Conservation (phyloP, 1,140 invertebrate genomes). For the Neuroterus valhalla region DNA sequence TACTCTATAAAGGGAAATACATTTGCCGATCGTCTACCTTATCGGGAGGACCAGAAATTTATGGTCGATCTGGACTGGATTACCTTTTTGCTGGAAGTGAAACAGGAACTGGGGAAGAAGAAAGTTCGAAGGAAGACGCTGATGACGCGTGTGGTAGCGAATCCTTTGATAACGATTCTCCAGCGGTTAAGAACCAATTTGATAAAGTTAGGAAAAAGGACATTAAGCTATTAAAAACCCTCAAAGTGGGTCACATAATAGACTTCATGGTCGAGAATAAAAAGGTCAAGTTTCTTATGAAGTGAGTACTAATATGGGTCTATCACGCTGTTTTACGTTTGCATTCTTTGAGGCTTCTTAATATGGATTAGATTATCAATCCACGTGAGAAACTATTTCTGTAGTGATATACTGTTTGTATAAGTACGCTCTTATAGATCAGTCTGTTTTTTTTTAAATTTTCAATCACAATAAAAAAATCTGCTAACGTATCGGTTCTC, state of each 20-base stretch:
- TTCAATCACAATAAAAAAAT: too few species aligned
- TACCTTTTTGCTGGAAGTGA: constrained; percentile 73
- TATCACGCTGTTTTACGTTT: constrained; percentile 34
- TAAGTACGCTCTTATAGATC: too few species aligned
- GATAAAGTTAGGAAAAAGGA: constrained; percentile 83
- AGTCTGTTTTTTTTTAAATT: too few species aligned
- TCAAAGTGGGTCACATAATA: constrained; percentile 86
- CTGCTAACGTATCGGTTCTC: too few species aligned
- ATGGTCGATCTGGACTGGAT: constrained; percentile 80
- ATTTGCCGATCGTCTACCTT: constrained; percentile 83
- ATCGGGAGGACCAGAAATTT: constrained; percentile 85
- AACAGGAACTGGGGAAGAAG: constrained; percentile 47
- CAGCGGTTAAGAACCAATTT: constrained; percentile 71
- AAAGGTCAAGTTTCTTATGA: constrained; percentile 89
- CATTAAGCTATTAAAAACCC: constrained; percentile 83
- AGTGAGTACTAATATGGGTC: constrained; percentile 76
- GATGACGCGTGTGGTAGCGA: constrained; percentile 53
- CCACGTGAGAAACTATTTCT: too few species aligned
- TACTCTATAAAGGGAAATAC: constrained; percentile 85
- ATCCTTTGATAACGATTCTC: constrained; percentile 73
- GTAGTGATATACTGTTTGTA: too few species aligned
- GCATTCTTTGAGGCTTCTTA: neutral
- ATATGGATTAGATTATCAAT: neutral
- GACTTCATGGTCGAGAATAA: constrained; percentile 94
- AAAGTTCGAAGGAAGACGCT: constrained; percentile 54